Percentiles rank a stretch among this genome's conserved stretches.
Conservation (phyloP, 2,113 vertebrate genomes). For the Pelecanus crispus region DNA sequence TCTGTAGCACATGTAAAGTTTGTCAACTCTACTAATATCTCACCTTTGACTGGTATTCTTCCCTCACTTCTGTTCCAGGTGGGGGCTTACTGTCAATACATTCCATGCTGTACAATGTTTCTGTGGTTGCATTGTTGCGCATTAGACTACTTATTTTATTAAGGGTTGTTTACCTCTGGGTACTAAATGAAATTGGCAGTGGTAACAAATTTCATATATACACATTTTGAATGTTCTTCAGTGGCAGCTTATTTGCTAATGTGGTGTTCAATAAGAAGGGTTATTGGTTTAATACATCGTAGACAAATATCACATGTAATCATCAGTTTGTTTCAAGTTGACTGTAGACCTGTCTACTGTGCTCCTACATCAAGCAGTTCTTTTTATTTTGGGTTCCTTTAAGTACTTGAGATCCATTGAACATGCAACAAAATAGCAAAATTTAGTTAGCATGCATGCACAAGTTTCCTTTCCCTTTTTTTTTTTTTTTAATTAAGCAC, state of each 20-base stretch:
- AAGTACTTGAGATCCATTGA: background rate
- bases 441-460: conserved; percentile 5
- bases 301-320: background rate
- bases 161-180: background rate
- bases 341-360: background rate
- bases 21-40: background rate
- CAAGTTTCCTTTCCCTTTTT: background rate
- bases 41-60: background rate
- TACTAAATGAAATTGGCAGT: background rate
- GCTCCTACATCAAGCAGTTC: background rate
- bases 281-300: background rate
- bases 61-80: background rate
- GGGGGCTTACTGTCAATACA: background rate
- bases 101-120: background rate
- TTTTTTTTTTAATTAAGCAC: conserved; percentile 19
- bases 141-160: background rate
- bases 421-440: background rate
- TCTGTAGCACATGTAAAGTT: background rate
- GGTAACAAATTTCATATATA: background rate
- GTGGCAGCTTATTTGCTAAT: background rate
- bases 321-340: background rate
- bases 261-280: background rate
- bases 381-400: background rate
- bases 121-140: background rate
- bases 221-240: background rate